Conservation (phyloP, 2,113 vertebrate species). For the Ceyx margarethae region DNA sequence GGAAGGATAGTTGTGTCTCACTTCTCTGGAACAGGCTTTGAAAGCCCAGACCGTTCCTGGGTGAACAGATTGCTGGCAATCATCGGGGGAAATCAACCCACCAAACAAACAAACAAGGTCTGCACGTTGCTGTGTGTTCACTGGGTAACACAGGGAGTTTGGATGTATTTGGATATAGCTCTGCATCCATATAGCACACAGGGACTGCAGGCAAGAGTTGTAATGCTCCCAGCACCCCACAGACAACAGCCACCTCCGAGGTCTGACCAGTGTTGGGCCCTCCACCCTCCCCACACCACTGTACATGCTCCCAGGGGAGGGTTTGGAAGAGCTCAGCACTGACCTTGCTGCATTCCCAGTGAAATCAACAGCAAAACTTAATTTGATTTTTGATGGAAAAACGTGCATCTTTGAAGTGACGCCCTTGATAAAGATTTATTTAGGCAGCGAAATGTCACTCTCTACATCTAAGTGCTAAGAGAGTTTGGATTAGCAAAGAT, state of each 20-base stretch:
- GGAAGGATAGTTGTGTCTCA: not conserved
- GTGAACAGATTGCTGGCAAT: slow-evolving; percentile 14
- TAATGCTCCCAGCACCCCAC: not conserved
- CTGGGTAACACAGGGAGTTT: not conserved
- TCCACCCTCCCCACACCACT: not conserved
- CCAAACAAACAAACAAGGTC: not conserved
- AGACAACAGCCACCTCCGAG: fast-evolving
- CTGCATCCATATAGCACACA: not conserved
- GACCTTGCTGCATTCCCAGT: not conserved
- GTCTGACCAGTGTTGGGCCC: not conserved
- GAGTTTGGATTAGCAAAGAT: not conserved
- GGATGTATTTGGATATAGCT: not conserved
- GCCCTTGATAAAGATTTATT: slow-evolving; percentile 11
- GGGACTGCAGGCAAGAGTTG: not conserved
- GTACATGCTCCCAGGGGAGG: not conserved
- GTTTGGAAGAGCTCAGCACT: not conserved
- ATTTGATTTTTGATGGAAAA: slow-evolving; percentile 36
- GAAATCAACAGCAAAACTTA: not conserved
- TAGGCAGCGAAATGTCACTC: not conserved
- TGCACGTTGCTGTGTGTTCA: not conserved
- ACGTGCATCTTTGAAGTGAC: not conserved
- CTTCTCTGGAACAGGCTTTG: not conserved
- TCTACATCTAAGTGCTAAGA: not conserved
- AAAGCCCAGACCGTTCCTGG: not conserved
- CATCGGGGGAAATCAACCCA: not conserved